Evolutionary conservation across 2,113 vertebrate species (phyloP).

Genomic region (Atractosteus spatula): DNA sequence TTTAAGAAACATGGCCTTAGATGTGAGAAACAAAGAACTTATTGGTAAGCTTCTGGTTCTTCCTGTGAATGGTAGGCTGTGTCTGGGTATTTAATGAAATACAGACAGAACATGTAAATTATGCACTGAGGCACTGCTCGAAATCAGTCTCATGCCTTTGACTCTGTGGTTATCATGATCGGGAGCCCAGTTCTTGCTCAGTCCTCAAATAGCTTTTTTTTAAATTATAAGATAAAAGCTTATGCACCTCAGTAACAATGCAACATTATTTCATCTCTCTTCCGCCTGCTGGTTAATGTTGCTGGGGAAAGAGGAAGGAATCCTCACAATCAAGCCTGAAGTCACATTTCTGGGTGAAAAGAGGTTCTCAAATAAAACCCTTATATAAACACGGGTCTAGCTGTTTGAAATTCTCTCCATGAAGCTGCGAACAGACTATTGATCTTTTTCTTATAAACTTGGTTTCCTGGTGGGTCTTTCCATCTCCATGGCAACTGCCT

Average conservation of each 20-base stretch:
- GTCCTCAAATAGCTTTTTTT: too few species aligned
- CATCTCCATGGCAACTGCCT: constrained; percentile 60
- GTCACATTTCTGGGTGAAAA: not conserved
- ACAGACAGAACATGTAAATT: too few species aligned
- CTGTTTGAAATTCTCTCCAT: constrained; percentile 31
- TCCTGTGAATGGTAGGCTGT: not conserved
- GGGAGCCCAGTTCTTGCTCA: too few species aligned
- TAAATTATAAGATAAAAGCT: too few species aligned
- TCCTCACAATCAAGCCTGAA: too few species aligned
- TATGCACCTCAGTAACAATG: too few species aligned
- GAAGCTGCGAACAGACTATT: constrained; percentile 40
- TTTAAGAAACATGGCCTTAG: constrained; percentile 97
- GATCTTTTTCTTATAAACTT: constrained; percentile 46
- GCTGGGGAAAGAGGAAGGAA: too few species aligned
- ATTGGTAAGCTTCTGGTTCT: constrained; percentile 77
- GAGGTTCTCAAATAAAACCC: not conserved
- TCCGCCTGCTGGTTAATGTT: too few species aligned
- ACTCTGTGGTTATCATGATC: too few species aligned
- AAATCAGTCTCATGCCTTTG: not conserved
- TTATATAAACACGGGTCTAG: not conserved
- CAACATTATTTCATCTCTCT: too few species aligned
- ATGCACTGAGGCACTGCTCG: not conserved
- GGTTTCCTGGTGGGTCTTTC: constrained; percentile 41
- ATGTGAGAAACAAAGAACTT: constrained; percentile 96
- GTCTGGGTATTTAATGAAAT: too few species aligned